These are phyloP conservation scores for Strix occidentalis DNA, from an alignment of 2,797 vertebrate species.

Conservation along the genomic window DNA sequence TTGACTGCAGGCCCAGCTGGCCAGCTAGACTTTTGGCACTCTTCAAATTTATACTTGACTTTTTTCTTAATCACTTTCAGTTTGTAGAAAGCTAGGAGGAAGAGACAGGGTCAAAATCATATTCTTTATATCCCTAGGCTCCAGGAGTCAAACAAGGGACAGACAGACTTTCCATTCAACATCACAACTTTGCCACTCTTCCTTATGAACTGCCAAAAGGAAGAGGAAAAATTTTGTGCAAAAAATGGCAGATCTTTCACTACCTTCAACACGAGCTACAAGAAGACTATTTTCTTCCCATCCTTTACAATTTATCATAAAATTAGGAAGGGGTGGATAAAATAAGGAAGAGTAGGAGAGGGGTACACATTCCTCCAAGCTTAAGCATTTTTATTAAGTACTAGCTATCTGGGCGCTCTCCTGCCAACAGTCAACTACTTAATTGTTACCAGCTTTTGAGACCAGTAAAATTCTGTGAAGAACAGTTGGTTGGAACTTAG, in stretches of 20 bases:
- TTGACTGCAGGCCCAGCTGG: neutral
- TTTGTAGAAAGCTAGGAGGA: slow-evolving; percentile 16
- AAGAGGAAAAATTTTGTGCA: neutral
- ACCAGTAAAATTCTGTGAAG: neutral
- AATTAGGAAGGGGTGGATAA: neutral
- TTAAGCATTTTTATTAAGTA: neutral
- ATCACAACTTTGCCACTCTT: neutral
- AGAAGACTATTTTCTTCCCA: neutral
- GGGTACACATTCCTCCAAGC: neutral
- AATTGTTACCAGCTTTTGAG: neutral
- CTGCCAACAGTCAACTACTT: neutral
- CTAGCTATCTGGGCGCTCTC: neutral
- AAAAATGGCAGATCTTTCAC: neutral
- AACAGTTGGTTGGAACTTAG: neutral
- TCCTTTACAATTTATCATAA: neutral
- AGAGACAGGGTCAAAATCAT: neutral
- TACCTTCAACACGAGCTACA: neutral
- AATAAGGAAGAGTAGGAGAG: neutral
- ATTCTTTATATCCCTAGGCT: neutral
- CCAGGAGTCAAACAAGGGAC: neutral
- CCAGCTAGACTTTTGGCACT: neutral
- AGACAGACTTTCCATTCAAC: neutral
- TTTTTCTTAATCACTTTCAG: neutral
- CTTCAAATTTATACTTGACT: neutral
- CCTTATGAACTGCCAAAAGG: neutral